Percentiles rank a stretch among this genome's conserved stretches.
phyloP scores from a whole-genome alignment of 2,113 vertebrate species.

The Microcebus tavaratra region DNA sequence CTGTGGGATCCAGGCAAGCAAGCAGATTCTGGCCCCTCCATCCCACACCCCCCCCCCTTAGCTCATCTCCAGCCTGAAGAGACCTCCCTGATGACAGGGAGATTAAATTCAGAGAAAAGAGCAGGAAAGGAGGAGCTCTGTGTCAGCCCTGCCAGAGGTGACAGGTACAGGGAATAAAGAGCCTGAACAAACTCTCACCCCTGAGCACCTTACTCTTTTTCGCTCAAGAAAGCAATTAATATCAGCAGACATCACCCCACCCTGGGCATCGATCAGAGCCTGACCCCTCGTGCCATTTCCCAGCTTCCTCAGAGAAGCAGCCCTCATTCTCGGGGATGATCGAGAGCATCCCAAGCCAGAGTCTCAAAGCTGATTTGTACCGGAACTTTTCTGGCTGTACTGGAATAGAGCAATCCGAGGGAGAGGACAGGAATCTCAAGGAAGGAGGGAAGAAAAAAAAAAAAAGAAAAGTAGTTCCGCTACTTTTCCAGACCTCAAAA shows the following conservation, averaged over 20 bases:
- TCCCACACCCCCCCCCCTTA: neutral
- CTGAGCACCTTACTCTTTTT: neutral
- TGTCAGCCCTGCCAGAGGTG: neutral
- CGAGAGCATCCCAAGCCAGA: neutral
- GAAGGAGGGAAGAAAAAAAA: neutral
- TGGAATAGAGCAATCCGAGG: neutral
- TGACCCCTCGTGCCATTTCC: neutral
- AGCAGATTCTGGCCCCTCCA: neutral
- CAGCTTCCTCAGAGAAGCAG: neutral
- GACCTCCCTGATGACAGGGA: neutral
- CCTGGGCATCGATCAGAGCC: neutral
- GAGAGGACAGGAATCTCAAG: conserved; percentile 24
- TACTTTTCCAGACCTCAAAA: conserved; percentile 47
- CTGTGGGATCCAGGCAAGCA: neutral
- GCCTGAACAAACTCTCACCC: neutral
- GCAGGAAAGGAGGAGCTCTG: neutral
- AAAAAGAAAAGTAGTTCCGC: neutral
- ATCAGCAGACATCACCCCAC: neutral
- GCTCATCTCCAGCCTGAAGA: neutral
- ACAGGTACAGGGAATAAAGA: neutral
- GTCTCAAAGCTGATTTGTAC: neutral
- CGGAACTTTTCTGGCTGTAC: neutral
- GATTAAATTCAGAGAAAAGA: neutral
- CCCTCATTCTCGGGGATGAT: neutral
- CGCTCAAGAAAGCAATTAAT: neutral